Evolutionary conservation across 2,888 invertebrate species (phyloP), one percentile per base, ranked within the genome.

Genomic region (Oligia latruncula): DNA sequence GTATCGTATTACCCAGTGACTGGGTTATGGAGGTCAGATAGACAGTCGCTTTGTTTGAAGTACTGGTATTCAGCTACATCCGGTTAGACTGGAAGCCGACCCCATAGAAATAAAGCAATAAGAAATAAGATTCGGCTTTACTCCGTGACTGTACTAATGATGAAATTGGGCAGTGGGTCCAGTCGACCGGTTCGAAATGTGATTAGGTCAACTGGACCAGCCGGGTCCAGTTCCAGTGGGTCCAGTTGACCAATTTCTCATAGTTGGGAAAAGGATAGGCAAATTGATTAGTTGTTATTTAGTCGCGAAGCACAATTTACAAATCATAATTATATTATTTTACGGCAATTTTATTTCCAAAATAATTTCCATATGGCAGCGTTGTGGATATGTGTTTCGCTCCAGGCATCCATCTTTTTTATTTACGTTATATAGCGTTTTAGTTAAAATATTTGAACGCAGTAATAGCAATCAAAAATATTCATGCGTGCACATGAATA

Each of bases 401-500:
- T 66, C 40, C 40, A 23, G 20, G 67, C 76, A 80, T 77, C 13
- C 23, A 46, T 80, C 62, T 67, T 58, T 81, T 85, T 85, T 77
- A 74, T 77, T 52, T 77, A 52, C 68, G 43, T 70, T 75, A 72
- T 43, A 72, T 17, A 75, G 40, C 70, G 49, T 77, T 78, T 81
- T 84, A 78, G 77, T 78, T 81, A 46, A 78, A 87, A 78, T 78
- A 85, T 78, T 85, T 81, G 60, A 76, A 64, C 35, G 20, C 46
- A 55, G 82, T 70, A 70, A 75, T 62, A 64, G 72, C 82, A 75
- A 78, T 86, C 46, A 73, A 76, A 81, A 75, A 88, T 70, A 67
- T 82, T 73, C 72, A 79, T 75, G 64, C 82, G 67, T 73, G 65
- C 74, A 72, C 43, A 77, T 78, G 86, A 85, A 85, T 86, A 88